Conservation (phyloP, 1,140 invertebrate species). For the Aphaenogaster rudis region DNA sequence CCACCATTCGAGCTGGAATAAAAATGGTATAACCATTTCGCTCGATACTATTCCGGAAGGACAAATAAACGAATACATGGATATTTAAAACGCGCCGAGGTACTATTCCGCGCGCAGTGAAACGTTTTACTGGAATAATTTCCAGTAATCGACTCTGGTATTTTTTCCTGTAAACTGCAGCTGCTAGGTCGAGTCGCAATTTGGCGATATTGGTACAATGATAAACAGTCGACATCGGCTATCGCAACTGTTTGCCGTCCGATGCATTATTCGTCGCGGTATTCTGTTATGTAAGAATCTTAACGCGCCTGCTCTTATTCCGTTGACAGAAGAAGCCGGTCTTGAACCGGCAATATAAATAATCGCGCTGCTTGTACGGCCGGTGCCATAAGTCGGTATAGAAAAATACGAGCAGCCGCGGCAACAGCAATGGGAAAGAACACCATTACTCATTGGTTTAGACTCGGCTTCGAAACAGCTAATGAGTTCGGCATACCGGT, state of each 20-base stretch:
- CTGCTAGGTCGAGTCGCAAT: constrained; percentile 7
- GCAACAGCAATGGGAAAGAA: constrained; percentile 61
- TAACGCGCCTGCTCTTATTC: constrained; percentile 40
- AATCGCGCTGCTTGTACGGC: constrained; percentile 65
- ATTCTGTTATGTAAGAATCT: constrained; percentile 23
- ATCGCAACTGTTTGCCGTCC: neutral
- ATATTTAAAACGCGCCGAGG: constrained; percentile 55
- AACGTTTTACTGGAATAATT: constrained; percentile 49
- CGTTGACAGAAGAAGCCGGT: constrained; percentile 66
- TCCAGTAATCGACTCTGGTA: constrained; percentile 16
- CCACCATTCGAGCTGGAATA: constrained; percentile 51
- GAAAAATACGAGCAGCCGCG: constrained; percentile 66
- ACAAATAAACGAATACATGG: constrained; percentile 61
- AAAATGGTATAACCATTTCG: constrained; percentile 59
- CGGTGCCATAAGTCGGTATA: constrained; percentile 64
- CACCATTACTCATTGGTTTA: constrained; percentile 73
- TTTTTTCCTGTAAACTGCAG: neutral
- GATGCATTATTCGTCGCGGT: constrained; percentile 30
- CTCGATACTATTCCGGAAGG: constrained; percentile 50
- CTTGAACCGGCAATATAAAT: constrained; percentile 68
- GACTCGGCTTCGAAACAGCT: constrained; percentile 63
- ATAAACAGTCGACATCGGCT: constrained; percentile 23
- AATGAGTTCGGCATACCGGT: constrained; percentile 68
- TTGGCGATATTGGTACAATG: constrained; percentile 3
- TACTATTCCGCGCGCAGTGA: neutral